Evolutionary conservation across 2,113 vertebrate species (phyloP), one percentile per base, ranked within the genome.

Genomic region (Salvelinus namaycush): DNA sequence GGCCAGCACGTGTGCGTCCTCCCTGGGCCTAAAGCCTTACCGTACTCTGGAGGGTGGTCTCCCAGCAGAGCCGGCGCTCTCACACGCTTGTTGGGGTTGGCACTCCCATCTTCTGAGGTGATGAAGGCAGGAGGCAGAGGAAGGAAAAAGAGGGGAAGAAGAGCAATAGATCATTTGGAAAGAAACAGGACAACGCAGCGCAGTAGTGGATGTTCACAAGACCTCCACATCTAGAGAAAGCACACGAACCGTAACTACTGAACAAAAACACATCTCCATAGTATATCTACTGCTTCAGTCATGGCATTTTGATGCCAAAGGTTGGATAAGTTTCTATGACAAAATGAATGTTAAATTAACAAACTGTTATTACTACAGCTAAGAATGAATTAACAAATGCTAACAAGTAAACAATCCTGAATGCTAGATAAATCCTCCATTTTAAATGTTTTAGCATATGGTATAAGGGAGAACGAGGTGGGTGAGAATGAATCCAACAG

Each of bases 61-160:
- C 96, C 96, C 48, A 97, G 92, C 79, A 97, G 93, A 60, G 96
- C 95, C 49, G 96, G 96, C 91, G 97, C 96, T 73, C 96, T 94
- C 91, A 95, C 95, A 8, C 96, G 94, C 92, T 97, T 97, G 92
- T 96, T 97, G 39, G 96, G 95, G 77, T 96, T 97, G 69, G 94
- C 92, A 27, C 89, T 92, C 12, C 94, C 93, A 70, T 97, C 96
- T 27, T 94, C 95, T 94, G 70, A 16, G 29, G 78, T 18, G 70
- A 77, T 11, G 20, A 74, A 5, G 86, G 49, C 20, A 51, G 4
- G 11, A 49, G 5, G n/a, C n/a, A 60, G 60, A 54, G 39, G 39
- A 44, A 44, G 49, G 39, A 72, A 59, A 59, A 34, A 39, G 31
- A 27, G 71, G 0, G 27, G 29, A 14, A 26, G 51, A 26, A 68